A percentile compares a stretch with the other conserved stretches of the same genome.
Conservation (phyloP, 2,113 vertebrate genomes). For the Mixornis gularis region DNA sequence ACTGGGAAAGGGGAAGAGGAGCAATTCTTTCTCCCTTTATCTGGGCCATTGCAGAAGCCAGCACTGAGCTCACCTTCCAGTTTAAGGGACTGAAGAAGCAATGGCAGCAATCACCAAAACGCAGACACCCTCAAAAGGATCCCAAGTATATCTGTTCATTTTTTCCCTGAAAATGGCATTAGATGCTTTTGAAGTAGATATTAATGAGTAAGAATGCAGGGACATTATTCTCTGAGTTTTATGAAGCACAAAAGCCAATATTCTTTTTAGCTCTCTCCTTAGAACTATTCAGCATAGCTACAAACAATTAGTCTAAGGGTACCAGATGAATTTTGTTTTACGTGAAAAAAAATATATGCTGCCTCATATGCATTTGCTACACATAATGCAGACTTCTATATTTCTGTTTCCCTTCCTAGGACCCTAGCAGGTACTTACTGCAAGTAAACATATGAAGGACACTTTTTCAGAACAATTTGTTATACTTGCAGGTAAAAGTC, state of each 20-base stretch:
- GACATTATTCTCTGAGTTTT: neutral
- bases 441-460: neutral
- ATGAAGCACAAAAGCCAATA: neutral
- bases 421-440: neutral
- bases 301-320: neutral
- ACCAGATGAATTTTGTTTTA: neutral
- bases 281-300: neutral
- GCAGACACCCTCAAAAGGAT: neutral
- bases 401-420: neutral
- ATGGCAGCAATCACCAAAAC: neutral
- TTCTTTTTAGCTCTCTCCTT: neutral
- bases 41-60: neutral
- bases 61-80: rapidly evolving
- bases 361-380: neutral
- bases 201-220: neutral
- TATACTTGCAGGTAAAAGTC: neutral
- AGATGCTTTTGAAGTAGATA: neutral
- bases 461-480: neutral
- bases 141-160: neutral
- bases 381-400: neutral
- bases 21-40: neutral
- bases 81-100: neutral
- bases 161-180: neutral
- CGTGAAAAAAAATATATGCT: neutral
- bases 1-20: neutral